Evolutionary conservation across 2,113 vertebrate species (phyloP).

Genomic region (Microcebus ravelobensis): DNA sequence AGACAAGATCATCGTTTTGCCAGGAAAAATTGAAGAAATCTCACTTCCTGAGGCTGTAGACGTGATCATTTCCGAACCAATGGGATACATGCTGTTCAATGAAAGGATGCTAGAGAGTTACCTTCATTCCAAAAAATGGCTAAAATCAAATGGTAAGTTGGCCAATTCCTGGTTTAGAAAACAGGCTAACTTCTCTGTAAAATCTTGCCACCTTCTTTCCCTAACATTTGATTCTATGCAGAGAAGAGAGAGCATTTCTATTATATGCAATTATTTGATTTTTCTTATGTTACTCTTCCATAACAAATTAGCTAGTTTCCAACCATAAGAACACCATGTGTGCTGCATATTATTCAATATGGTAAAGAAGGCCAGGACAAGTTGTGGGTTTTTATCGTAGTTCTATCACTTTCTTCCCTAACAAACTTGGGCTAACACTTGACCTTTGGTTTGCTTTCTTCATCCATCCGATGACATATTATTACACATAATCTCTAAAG

Average conservation of each 20-base stretch:
- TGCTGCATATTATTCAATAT: neutral
- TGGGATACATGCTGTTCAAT: conserved; percentile 89
- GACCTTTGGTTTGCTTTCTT: neutral
- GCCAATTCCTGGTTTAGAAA: neutral
- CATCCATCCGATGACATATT: neutral
- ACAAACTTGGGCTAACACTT: neutral
- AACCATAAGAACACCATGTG: neutral
- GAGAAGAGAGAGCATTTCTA: neutral
- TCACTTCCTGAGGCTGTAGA: conserved; percentile 86
- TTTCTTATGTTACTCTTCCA: neutral
- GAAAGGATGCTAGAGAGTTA: conserved; percentile 88
- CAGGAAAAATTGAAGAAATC: conserved; percentile 87
- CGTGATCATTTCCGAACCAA: conserved; percentile 89
- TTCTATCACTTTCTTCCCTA: neutral
- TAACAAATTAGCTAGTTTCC: neutral
- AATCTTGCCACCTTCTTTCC: neutral
- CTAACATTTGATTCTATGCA: neutral
- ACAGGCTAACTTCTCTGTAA: neutral
- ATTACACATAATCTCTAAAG: neutral
- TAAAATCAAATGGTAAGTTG: conserved; percentile 87
- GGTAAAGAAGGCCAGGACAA: neutral
- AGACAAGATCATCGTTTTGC: conserved; percentile 86
- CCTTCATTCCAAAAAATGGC: conserved; percentile 88
- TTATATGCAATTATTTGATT: neutral
- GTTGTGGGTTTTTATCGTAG: neutral